Base-by-base conservation (phyloP, 2,797 vertebrate species). In the Australoheros facetus region DNA sequence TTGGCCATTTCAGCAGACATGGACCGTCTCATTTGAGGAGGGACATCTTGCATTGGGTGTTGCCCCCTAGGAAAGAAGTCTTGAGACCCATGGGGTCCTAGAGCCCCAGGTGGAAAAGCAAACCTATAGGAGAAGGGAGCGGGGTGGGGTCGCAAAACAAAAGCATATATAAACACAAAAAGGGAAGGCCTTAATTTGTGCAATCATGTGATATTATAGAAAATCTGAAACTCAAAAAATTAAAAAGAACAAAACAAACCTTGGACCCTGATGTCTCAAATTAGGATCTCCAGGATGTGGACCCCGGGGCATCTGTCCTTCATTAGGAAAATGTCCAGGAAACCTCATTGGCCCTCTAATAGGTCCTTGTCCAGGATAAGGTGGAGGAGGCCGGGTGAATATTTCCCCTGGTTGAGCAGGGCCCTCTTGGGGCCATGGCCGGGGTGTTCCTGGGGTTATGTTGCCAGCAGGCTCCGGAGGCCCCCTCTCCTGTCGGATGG, bases 371-470 rank as follows among this genome's bases (percentile, higher is more conserved):
- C 96, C 96, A 66, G 98, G 98, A 88, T 99, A 99, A 0, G 98
- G 98, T 83, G 98, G 98, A 73, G 98, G 98, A 56, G 98, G 98
- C 56, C 98, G 94, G 85, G 95, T 96, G 78, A 99, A 99, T 42
- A 97, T 93, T 80, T 97, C 96, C 51, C 92, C 93, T 34, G 94
- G 95, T 23, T 95, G 97, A 66, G 94, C 94, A 62, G 94, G 66
- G 51, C 91, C 94, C 69, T 99, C 98, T 19, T 97, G 97, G 73
- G 95, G 96, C 98, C 98, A 99, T 0, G 97, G 97, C 51, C 96
- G 95, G 78, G 95, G 95, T 53, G 96, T 92, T 83, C 94, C 89
- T 9, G 95, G 90, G 60, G 91, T 87, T 56, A 97, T 82, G 85
- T 89, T 89, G 4, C 90, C 82, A 56, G 93, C 39, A 59, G 94